phyloP scores from a whole-genome alignment of 1,140 invertebrate species.

The Drosophila novamexicana region DNA sequence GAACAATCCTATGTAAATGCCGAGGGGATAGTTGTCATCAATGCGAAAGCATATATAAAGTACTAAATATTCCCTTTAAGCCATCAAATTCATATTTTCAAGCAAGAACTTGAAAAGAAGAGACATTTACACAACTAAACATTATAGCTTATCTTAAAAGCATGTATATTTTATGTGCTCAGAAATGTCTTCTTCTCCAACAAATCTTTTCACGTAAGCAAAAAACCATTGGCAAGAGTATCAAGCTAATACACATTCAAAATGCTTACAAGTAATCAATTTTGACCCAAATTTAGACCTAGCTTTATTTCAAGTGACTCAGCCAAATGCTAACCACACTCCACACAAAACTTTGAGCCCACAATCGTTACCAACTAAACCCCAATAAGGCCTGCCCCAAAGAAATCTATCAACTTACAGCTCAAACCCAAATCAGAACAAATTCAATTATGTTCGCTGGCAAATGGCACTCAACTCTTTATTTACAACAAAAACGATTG shows the following conservation, averaged over 20 bases:
- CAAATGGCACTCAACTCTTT: conserved; percentile 42
- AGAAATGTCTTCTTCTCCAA: too few species aligned
- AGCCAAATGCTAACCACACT: neutral
- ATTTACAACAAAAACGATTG: conserved; percentile 34
- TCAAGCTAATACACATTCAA: neutral
- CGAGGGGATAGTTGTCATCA: too few species aligned
- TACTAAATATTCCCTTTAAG: too few species aligned
- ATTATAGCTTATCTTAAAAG: too few species aligned
- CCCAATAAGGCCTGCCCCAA: conserved; percentile 12
- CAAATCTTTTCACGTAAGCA: too few species aligned
- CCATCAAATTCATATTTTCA: too few species aligned
- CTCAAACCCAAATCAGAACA: conserved; percentile 37
- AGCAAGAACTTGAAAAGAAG: too few species aligned
- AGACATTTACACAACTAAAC: too few species aligned
- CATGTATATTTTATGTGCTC: too few species aligned
- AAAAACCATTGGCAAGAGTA: neutral
- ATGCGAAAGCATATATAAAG: too few species aligned
- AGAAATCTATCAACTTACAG: conserved; percentile 14
- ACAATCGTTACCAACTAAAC: conserved; percentile 1
- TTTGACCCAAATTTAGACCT: neutral
- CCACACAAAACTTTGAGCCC: neutral
- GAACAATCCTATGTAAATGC: too few species aligned
- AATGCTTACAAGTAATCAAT: neutral
- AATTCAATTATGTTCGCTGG: conserved; percentile 47
- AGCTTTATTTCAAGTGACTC: conserved; percentile 5